phyloP scores from a whole-genome alignment of 2,888 invertebrate genomes.

The Pachycephus smyrnensis region DNA sequence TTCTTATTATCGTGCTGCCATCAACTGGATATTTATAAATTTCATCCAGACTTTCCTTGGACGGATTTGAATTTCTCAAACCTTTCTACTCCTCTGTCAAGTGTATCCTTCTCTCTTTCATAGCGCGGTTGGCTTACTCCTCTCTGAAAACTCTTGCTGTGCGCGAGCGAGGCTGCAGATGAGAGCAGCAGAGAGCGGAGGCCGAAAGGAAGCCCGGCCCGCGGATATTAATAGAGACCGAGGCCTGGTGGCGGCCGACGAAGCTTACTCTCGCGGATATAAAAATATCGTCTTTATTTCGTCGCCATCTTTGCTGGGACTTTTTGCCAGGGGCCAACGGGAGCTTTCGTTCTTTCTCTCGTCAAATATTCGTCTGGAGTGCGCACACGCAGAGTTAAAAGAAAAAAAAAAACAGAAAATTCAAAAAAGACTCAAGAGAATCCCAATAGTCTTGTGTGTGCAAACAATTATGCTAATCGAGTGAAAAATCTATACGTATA shows the following conservation, averaged over 20 bases:
- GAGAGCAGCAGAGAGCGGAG: constrained; percentile 13
- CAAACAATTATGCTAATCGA: background rate
- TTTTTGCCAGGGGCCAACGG: constrained; percentile 17
- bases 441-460: background rate
- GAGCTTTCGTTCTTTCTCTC: constrained; percentile 7
- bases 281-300: constrained; percentile 63
- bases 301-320: constrained; percentile 18
- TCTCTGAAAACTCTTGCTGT: background rate
- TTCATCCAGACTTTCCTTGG: background rate
- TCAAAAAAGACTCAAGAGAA: background rate
- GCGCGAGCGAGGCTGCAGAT: constrained; percentile 6
- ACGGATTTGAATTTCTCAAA: background rate
- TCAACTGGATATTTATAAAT: background rate
- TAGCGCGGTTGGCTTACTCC: background rate
- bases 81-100: background rate
- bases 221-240: constrained; percentile 64
- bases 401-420: background rate
- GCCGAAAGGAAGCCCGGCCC: constrained; percentile 53
- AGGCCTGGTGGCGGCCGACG: constrained; percentile 52
- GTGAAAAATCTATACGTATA: background rate
- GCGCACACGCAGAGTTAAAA: background rate
- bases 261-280: constrained; percentile 57
- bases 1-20: background rate
- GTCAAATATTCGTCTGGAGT: background rate
- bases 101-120: background rate